Conservation (phyloP, 2,888 invertebrate genomes). For the Lithophane semibrunnea region DNA sequence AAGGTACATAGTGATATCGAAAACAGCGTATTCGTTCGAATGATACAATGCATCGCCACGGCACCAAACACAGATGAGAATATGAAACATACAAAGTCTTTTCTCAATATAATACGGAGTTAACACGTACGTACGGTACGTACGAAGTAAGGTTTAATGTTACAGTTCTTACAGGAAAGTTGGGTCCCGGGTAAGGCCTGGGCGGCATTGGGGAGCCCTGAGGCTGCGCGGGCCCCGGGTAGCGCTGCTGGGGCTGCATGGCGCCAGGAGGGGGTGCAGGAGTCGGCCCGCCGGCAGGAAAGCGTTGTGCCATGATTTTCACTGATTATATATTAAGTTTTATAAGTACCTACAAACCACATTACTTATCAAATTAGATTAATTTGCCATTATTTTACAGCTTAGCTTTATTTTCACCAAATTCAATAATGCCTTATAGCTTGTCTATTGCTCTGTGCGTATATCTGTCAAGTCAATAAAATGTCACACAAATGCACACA, state of each 20-base stretch:
- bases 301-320: slow-evolving; percentile 82
- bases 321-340: slow-evolving; percentile 46
- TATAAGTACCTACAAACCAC: slow-evolving; percentile 36
- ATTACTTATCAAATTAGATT: slow-evolving; percentile 26
- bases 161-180: slow-evolving; percentile 92
- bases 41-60: not conserved
- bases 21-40: not conserved
- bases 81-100: not conserved
- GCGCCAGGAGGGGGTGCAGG: slow-evolving; percentile 88
- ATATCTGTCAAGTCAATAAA: slow-evolving; percentile 7
- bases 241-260: slow-evolving; percentile 83
- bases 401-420: not conserved
- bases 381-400: not conserved
- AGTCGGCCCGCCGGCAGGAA: slow-evolving; percentile 79
- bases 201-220: slow-evolving; percentile 92
- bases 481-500: slow-evolving; percentile 5
- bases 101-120: not conserved
- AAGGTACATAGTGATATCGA: not conserved
- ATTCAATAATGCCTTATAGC: not conserved
- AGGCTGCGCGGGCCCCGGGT: slow-evolving; percentile 88
- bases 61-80: not conserved
- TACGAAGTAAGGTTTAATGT: not conserved
- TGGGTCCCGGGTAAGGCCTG: slow-evolving; percentile 93
- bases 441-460: too few species aligned
- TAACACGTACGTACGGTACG: not conserved